Evolutionary conservation across 2,113 vertebrate species (phyloP).

Genomic region (Sapayoa aenigma): DNA sequence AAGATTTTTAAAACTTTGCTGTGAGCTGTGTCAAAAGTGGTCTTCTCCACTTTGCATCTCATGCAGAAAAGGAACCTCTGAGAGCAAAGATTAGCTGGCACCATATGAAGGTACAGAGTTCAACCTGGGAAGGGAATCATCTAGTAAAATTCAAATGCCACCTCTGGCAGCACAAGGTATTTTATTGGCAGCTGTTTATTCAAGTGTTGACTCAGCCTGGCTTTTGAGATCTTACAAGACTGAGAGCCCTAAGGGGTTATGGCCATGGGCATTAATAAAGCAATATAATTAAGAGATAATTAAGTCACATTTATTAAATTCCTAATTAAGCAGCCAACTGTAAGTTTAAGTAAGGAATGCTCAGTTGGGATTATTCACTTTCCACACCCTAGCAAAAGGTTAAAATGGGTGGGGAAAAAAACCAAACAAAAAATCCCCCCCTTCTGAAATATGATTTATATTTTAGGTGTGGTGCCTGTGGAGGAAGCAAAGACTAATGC

Average conservation of each 20-base stretch:
- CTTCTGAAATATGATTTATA: neutral
- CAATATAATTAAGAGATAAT: constrained; percentile 52
- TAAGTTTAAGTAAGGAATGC: constrained; percentile 31
- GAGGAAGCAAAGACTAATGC: neutral
- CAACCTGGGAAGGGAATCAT: neutral
- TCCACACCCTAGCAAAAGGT: constrained; percentile 20
- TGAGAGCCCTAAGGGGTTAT: neutral
- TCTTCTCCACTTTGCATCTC: neutral
- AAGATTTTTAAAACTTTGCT: neutral
- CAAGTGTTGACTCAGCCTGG: constrained; percentile 27
- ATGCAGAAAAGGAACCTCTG: neutral
- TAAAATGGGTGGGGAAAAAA: neutral
- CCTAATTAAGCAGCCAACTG: constrained; percentile 57
- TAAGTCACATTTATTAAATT: constrained; percentile 61
- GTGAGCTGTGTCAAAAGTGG: neutral
- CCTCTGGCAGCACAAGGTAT: neutral
- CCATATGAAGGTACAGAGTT: neutral
- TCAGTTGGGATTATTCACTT: constrained; percentile 25
- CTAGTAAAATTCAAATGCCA: neutral
- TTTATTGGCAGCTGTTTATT: constrained; percentile 31
- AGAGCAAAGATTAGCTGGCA: neutral
- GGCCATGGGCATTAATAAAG: constrained; percentile 42
- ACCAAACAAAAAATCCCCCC: neutral
- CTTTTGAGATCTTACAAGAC: constrained; percentile 27
- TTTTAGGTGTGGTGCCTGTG: neutral